phyloP scores from a whole-genome alignment of 2,888 invertebrate species.

The Ypsolopha sequella region DNA sequence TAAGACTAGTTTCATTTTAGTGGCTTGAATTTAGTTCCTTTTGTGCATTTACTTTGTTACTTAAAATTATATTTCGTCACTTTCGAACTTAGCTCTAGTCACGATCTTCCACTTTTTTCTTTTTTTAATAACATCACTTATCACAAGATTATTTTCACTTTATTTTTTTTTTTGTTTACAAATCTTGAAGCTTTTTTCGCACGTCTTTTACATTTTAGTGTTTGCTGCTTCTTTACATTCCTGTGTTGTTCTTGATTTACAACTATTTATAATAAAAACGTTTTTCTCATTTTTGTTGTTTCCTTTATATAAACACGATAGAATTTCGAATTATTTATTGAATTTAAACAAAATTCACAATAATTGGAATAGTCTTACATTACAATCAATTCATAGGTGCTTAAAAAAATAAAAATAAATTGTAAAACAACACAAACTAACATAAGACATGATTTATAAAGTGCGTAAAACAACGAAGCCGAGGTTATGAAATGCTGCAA shows the following conservation, averaged over 20 bases:
- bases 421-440: not conserved
- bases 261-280: not conserved
- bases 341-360: constrained; percentile 1
- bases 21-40: constrained; percentile 32
- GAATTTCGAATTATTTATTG: constrained; percentile 16
- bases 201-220: not conserved
- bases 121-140: not conserved
- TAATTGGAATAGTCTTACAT: not conserved
- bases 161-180: constrained; percentile 27
- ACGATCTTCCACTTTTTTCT: constrained; percentile 13
- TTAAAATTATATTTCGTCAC: constrained; percentile 19
- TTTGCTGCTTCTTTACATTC: not conserved
- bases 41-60: constrained; percentile 36
- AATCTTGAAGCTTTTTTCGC: constrained; percentile 21
- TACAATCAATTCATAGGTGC: not conserved
- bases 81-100: constrained; percentile 49
- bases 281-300: not conserved
- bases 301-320: not conserved
- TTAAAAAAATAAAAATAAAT: not conserved
- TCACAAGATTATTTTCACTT: not conserved
- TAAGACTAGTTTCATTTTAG: not conserved
- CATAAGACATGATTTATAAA: constrained; percentile 23
- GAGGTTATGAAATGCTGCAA: constrained; percentile 51
- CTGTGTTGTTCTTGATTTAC: not conserved
- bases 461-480: constrained; percentile 45